Base-by-base conservation (phyloP, 2,113 vertebrate species). In the Xyrauchen texanus region DNA sequence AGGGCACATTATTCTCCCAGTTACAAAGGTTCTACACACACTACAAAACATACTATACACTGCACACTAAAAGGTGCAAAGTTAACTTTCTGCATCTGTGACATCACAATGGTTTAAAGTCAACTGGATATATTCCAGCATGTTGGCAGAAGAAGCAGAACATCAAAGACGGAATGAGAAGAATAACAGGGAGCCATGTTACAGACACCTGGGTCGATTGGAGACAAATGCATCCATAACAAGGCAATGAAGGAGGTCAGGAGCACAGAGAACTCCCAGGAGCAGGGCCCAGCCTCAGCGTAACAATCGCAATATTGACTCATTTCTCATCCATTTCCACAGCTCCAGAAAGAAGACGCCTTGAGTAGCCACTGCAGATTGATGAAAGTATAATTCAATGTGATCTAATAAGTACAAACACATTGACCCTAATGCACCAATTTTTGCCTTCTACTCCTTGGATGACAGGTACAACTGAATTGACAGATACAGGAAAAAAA, bases 151-250 rank as follows among this genome's bases (percentile, higher is more conserved):
- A 13, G 21, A 69, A 57, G 72, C 75, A 67, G 47, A 73, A 77
- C 76, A 80, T 78, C 21, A 78, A 76, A 79, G 76, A 77, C 57
- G 16, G 69, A 60, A 15, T 63, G 70, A 80, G 79, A 80, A 70
- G 79, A 87, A 80, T 83, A 62, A 66, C 60, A 77, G 79, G 76
- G 85, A 81, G 86, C 88, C 84, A 82, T 78, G 80, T 76, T 2
- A 75, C 76, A 65, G 62, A 73, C 76, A 46, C 70, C 75, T 82
- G 83, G 87, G 86, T 91, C 87, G 78, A 92, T 88, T 73, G 57
- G 72, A 89, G 85, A 90, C 88, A 92, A 91, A 90, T 80, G 46
- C 75, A 83, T 82, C 79, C 85, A 87, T 90, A 91, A 92, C 87
- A 88, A 89, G 86, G 85, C 87, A 9, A 82, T 86, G 85, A 90